A percentile compares a stretch with the other conserved stretches of the same genome.
phyloP scores from a whole-genome alignment of 2,797 vertebrate species.

The Phataginus tricuspis region DNA sequence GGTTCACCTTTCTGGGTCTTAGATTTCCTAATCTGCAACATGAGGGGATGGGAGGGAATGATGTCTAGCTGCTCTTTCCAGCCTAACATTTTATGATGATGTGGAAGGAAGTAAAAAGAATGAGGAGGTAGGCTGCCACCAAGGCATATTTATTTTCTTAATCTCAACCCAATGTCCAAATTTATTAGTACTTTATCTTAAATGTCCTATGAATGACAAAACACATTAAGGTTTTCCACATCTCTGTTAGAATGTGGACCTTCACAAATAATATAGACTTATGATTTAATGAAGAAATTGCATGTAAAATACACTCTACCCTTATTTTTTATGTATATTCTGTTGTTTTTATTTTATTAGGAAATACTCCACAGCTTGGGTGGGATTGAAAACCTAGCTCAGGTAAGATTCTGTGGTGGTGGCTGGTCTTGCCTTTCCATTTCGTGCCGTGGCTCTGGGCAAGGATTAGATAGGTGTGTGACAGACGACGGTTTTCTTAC shows the following conservation, averaged over 20 bases:
- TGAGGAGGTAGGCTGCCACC: background rate
- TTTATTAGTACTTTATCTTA: conserved; percentile 13
- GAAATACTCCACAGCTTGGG: conserved; percentile 89
- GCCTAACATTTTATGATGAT: background rate
- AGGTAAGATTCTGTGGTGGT: conserved; percentile 85
- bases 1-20: background rate
- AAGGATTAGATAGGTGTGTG: background rate
- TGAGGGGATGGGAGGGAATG: background rate
- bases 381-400: conserved; percentile 89
- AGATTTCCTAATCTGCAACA: background rate
- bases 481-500: background rate
- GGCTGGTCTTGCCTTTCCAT: background rate
- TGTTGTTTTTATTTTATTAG: conserved; percentile 81
- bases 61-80: background rate
- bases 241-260: background rate
- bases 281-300: background rate
- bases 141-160: background rate
- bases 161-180: background rate
- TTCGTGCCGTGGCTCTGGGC: background rate
- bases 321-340: background rate
- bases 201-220: background rate
- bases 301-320: background rate
- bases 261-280: background rate
- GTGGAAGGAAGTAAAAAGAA: background rate
- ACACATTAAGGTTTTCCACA: background rate